A percentile compares a stretch with the other conserved stretches of the same genome.
These are phyloP conservation scores for Zeuzera pyrina DNA, from an alignment of 2,888 invertebrate genomes.

Conservation along the genomic window DNA sequence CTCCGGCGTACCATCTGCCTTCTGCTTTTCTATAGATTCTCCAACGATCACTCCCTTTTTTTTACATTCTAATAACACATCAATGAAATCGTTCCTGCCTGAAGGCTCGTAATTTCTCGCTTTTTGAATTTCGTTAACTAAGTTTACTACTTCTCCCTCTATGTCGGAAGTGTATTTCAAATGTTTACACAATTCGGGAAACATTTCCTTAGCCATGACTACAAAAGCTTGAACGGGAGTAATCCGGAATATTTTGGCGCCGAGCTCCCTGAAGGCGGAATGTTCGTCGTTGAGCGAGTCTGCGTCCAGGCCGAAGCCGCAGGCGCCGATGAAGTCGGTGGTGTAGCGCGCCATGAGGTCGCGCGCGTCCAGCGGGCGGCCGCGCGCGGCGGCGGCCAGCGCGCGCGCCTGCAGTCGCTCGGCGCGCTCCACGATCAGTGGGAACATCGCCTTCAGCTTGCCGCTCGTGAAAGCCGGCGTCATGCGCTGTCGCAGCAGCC, in stretches of 20 bases:
- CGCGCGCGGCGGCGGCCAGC: conserved; percentile 21
- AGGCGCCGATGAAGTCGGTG: conserved; percentile 46
- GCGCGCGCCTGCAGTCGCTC: conserved; percentile 31
- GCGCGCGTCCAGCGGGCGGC: conserved; percentile 29
- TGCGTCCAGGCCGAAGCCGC: conserved; percentile 42
- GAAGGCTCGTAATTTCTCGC: conserved; percentile 36
- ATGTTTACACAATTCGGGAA: conserved; percentile 28
- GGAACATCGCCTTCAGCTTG: conserved; percentile 49
- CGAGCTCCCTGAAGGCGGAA: conserved; percentile 39
- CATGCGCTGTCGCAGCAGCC: conserved; percentile 42
- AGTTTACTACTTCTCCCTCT: conserved; percentile 27
- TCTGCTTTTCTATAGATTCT: conserved; percentile 33
- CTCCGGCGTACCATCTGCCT: conserved; percentile 26
- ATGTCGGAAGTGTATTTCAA: conserved; percentile 24
- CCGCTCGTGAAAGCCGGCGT: conserved; percentile 48
- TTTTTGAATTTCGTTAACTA: conserved; percentile 35
- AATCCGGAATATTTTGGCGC: conserved; percentile 29
- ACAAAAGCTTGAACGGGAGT: conserved; percentile 19
- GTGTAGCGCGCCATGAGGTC: conserved; percentile 50
- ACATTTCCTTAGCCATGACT: conserved; percentile 29
- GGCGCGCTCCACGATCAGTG: conserved; percentile 39
- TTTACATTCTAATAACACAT: conserved; percentile 34
- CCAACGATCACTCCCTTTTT: conserved; percentile 30
- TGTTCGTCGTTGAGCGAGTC: conserved; percentile 38
- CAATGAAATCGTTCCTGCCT: conserved; percentile 39